phyloP scores from a whole-genome alignment of 2,888 invertebrate species.

The Drosophila nr. fundita region DNA sequence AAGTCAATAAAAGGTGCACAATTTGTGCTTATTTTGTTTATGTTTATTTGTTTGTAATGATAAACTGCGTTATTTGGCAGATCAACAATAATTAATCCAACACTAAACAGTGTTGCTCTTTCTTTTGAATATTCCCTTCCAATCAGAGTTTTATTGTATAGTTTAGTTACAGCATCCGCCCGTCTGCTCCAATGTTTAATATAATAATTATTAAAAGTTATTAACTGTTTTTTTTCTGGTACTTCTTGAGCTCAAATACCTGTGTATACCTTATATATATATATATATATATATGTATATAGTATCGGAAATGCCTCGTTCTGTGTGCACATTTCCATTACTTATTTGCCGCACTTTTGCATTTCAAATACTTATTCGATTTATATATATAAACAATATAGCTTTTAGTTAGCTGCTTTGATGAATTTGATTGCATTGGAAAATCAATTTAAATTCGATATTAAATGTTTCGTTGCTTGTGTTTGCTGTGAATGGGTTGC shows the following conservation, averaged over 20 bases:
- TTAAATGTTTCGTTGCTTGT: slow-evolving; percentile 3
- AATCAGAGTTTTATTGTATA: background rate
- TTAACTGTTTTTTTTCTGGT: background rate
- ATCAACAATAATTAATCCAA: background rate
- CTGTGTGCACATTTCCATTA: background rate
- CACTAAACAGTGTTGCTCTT: background rate
- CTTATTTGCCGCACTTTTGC: background rate
- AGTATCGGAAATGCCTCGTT: background rate
- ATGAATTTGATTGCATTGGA: slow-evolving; percentile 1
- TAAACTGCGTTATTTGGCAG: background rate
- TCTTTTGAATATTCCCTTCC: background rate
- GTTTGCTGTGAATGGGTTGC: slow-evolving; percentile 12
- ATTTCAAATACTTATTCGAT: background rate
- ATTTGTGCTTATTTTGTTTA: background rate
- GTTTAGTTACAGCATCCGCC: background rate
- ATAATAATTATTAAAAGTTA: background rate
- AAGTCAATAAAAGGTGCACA: slow-evolving; percentile 2
- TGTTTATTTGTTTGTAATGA: background rate
- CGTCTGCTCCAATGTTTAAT: background rate
- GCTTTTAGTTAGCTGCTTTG: background rate
- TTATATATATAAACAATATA: background rate
- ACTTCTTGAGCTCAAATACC: too few relatives aligned
- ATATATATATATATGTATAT: too few relatives aligned
- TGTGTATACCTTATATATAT: background rate
- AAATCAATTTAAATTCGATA: background rate